Conservation (phyloP, 2,888 invertebrate species). For the Epistrophella euchroma region DNA sequence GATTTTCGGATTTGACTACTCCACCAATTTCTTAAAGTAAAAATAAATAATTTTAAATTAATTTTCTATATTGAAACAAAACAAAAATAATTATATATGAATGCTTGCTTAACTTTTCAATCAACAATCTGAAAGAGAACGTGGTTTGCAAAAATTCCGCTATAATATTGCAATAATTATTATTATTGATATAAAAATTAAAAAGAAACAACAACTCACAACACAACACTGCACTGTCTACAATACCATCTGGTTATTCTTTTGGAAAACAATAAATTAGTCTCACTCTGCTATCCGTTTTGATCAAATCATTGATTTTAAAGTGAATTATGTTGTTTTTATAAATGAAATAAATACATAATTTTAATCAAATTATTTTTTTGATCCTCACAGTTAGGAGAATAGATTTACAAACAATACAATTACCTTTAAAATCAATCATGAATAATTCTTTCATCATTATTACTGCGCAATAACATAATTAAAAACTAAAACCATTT, state of each 20-base stretch:
- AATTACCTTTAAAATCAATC: slow-evolving; percentile 46
- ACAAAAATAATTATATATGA: slow-evolving; percentile 9
- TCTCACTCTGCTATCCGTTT: neutral
- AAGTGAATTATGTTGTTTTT: neutral
- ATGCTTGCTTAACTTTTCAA: slow-evolving; percentile 50
- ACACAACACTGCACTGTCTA: slow-evolving; percentile 67
- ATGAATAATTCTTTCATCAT: slow-evolving; percentile 54
- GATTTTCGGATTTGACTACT: slow-evolving; percentile 27
- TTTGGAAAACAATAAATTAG: slow-evolving; percentile 28
- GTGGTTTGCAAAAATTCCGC: neutral
- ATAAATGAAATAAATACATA: neutral
- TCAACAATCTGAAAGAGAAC: slow-evolving; percentile 36
- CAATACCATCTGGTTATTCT: slow-evolving; percentile 53
- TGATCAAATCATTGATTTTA: neutral
- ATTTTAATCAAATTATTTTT: neutral
- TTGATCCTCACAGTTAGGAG: neutral
- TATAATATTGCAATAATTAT: neutral
- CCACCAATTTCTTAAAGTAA: slow-evolving; percentile 31
- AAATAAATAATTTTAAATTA: slow-evolving; percentile 3
- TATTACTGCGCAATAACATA: slow-evolving; percentile 35
- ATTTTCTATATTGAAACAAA: neutral
- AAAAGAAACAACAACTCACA: slow-evolving; percentile 13
- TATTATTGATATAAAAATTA: slow-evolving; percentile 22
- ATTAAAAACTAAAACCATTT: slow-evolving; percentile 41
- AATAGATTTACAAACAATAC: neutral